Evolutionary conservation across 2,888 invertebrate genomes (phyloP).

Genomic region (Ceriagrion tenellum): DNA sequence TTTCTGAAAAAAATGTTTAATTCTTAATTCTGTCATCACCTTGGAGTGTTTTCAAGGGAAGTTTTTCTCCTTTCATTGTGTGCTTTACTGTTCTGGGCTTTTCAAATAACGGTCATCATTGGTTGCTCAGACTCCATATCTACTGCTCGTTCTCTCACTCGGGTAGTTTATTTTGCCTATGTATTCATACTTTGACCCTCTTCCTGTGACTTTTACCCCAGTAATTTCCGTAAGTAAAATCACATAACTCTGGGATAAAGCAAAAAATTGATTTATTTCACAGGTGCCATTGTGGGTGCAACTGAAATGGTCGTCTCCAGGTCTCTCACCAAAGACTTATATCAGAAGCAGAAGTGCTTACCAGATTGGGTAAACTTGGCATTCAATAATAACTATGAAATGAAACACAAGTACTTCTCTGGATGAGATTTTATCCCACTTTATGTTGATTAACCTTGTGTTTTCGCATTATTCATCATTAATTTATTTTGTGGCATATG

Average conservation of each 20-base stretch:
- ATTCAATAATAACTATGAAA: conserved; percentile 78
- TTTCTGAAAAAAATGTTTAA: too few relatives aligned
- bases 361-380: conserved; percentile 90
- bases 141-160: too few relatives aligned
- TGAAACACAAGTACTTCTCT: conserved; percentile 56
- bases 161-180: too few relatives aligned
- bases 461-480: background rate
- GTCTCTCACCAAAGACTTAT: conserved; percentile 87
- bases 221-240: background rate
- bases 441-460: too few relatives aligned
- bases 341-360: conserved; percentile 84
- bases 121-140: too few relatives aligned
- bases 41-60: too few relatives aligned
- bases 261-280: conserved; percentile 71
- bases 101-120: too few relatives aligned
- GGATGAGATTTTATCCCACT: background rate
- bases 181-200: too few relatives aligned
- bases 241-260: background rate
- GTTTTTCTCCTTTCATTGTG: too few relatives aligned
- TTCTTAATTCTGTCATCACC: too few relatives aligned
- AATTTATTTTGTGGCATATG: background rate
- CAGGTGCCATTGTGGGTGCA: conserved; percentile 88
- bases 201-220: too few relatives aligned
- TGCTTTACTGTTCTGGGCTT: background rate
- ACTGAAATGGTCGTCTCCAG: conserved; percentile 86